Percentiles rank a stretch among this genome's conserved stretches.
Evolutionary conservation across 1,140 invertebrate species (phyloP).

Genomic region (Proales similis): DNA sequence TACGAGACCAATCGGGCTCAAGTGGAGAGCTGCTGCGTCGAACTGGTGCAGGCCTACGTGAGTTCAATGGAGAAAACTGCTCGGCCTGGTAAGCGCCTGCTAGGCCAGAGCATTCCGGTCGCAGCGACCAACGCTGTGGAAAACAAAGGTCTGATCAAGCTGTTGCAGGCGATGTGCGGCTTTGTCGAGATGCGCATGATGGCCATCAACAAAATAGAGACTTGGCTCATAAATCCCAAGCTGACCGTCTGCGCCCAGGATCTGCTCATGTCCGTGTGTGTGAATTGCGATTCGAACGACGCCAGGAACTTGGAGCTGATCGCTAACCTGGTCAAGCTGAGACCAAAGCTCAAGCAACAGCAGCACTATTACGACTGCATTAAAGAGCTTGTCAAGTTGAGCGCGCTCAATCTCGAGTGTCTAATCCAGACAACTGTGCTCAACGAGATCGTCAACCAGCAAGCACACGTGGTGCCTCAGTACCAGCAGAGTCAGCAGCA

Average conservation of each 20-base stretch:
- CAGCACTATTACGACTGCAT: constrained; percentile 79
- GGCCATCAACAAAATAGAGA: constrained; percentile 72
- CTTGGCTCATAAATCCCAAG: constrained; percentile 82
- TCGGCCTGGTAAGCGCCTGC: neutral
- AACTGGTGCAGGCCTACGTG: constrained; percentile 10
- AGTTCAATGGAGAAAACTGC: neutral
- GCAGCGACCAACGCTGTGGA: neutral
- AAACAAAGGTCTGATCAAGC: constrained; percentile 68
- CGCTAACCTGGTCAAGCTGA: constrained; percentile 75
- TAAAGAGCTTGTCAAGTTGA: constrained; percentile 56
- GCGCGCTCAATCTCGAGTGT: constrained; percentile 23
- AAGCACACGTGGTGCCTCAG: constrained; percentile 32
- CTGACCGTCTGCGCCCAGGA: constrained; percentile 81
- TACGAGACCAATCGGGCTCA: neutral
- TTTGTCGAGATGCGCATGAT: constrained; percentile 74
- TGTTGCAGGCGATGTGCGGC: constrained; percentile 74
- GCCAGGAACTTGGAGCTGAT: constrained; percentile 79
- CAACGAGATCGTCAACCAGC: neutral
- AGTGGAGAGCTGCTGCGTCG: constrained; percentile 7
- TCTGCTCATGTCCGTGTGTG: constrained; percentile 79
- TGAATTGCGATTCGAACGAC: constrained; percentile 72
- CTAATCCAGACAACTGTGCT: constrained; percentile 22
- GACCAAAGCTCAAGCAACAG: constrained; percentile 84
- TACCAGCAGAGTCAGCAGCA: constrained; percentile 38
- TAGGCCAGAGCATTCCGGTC: neutral